Evolutionary conservation across 1,140 invertebrate species (phyloP), one percentile per base, ranked within the genome.

Genomic region (Colletes gigas): DNA sequence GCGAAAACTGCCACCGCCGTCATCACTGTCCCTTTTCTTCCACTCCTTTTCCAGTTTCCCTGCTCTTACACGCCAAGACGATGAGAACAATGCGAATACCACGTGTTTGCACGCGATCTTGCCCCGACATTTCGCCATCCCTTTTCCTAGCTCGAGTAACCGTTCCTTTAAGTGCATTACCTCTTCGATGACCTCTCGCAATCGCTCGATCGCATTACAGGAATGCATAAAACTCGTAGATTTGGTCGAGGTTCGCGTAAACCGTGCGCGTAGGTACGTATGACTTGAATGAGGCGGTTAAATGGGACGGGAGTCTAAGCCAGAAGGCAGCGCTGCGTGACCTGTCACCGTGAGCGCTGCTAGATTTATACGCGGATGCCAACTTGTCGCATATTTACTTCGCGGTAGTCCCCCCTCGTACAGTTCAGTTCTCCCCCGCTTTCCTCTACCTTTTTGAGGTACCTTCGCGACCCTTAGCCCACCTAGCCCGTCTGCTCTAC

Each of bases 341-440:
- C 92, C 89, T 93, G 92, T 93, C 92, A 92, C 91, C 91, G 92
- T 92, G 91, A 93, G 88, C 89, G 85, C 88, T 77, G 81, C 84
- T 91, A 90, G 90, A 93, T 93, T 93, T 93, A 93, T 93, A 92
- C 89, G 88, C 92, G 91, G 90, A 92, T 90, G 91, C 88, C 89
- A 89, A 93, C 91, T 93, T 93, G 92, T 93, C 92, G 92, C 92
- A 92, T 93, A 93, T 93, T 93, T 93, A 92, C 90, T 89, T 88
- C 79, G 54, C 59, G 68, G 78, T n/a, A 68, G 57, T 71, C 74
- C 65, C 60, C 65, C 81, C 44, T n/a, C n/a, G n/a, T n/a, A n/a
- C n/a, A n/a, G n/a, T n/a, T n/a, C n/a, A n/a, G 44, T 62, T 83
- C 74, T 50, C 65, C 19, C 17, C 17, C 4, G n/a, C 57, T 57